Base-by-base conservation (phyloP, 2,888 invertebrate genomes). In the Erpobdella octoculata region DNA sequence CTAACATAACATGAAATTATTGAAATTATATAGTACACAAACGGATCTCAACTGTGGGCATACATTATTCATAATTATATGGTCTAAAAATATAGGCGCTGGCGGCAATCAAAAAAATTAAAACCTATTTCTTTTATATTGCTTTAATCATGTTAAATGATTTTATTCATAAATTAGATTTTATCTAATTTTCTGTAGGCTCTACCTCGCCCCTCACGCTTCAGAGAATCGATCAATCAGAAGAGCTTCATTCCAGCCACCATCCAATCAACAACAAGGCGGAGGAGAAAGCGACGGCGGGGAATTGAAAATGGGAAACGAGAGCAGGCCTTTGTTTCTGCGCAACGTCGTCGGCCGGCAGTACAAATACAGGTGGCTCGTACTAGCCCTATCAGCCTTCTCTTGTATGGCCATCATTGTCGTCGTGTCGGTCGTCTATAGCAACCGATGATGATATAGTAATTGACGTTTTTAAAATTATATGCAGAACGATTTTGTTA, bases 381-480 rank as follows among this genome's bases (percentile, higher is more conserved):
- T 76, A 36, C 74, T 75, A 21, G 76, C 75, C 58, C 64, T 75
- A 36, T 70, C 75, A 1, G 73, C 75, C 12, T 74, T 77, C 70
- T 69, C 74, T 18, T 71, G 72, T 68, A 76, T 77, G 74, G 71
- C 75, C 31, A 72, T 76, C 68, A 76, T 77, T 31, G 76, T 76
- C 62, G 75, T 76, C 41, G 67, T 77, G 65, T 76, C 76, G 72
- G 76, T 77, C 33, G 74, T 77, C 37, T 77, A 77, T 71, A 76
- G 77, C 72, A 77, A 77, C 72, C 64, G 53, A 37, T 71, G 59
- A 71, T 33, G 35, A 28, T 21, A 2, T 48, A 12, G 48, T 3
- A 48, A 53, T n/a, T n/a, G n/a, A n/a, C n/a, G n/a, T n/a, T n/a
- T n/a, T n/a, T n/a, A n/a, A n/a, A n/a, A n/a, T n/a, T n/a, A n/a